These are phyloP conservation scores for Nymphalis polychloros DNA, from an alignment of 2,888 invertebrate genomes.

Conservation along the genomic window DNA sequence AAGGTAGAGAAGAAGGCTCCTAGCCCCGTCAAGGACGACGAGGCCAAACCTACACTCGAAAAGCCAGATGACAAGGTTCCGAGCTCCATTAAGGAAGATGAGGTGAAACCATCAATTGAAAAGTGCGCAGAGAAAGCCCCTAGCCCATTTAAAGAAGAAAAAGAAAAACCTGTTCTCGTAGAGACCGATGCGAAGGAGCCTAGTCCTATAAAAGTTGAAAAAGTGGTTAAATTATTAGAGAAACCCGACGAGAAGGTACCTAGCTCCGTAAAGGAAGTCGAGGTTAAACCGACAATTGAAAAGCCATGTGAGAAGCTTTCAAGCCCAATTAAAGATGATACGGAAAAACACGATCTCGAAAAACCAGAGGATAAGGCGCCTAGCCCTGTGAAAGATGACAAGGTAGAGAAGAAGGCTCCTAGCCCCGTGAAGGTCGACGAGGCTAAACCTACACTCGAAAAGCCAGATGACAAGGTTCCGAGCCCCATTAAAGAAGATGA, in stretches of 20 bases:
- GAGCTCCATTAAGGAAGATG: constrained; percentile 9
- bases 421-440: constrained; percentile 17
- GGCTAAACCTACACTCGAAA: constrained; percentile 11
- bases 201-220: too few relatives aligned
- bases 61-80: constrained; percentile 10
- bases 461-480: constrained; percentile 6
- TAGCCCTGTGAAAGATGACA: constrained; percentile 23
- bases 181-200: constrained; percentile 11
- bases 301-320: constrained; percentile 21
- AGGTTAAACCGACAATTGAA: not conserved
- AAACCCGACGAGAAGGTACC: constrained; percentile 26
- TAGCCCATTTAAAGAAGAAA: not conserved
- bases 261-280: constrained; percentile 18
- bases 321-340: constrained; percentile 2
- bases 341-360: not conserved
- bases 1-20: constrained; percentile 1
- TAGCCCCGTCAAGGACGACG: too few relatives aligned
- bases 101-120: not conserved
- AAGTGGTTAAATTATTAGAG: too few relatives aligned
- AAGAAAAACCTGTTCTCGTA: not conserved
- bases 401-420: constrained; percentile 15
- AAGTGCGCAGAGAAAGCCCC: constrained; percentile 22
- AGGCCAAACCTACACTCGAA: not conserved
- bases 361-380: constrained; percentile 27
- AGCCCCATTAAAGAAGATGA: constrained; percentile 12